Evolutionary conservation across 1,140 invertebrate genomes (phyloP).

Genomic region (Cyrtorhinus lividipennis): DNA sequence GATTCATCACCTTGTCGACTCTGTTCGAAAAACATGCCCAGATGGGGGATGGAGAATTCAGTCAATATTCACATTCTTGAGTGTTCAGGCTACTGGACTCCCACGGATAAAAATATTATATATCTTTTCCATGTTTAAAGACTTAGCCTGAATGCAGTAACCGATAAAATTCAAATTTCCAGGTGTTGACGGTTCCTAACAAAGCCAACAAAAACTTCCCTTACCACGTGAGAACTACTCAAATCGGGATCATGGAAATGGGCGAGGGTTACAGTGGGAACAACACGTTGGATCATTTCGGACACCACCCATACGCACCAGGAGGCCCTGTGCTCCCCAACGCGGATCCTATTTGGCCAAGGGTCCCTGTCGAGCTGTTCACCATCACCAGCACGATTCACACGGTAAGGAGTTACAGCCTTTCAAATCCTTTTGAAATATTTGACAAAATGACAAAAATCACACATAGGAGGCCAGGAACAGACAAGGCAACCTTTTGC

Average conservation of each 20-base stretch:
- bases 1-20: too few relatives aligned
- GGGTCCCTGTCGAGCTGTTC: constrained; percentile 33
- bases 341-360: constrained; percentile 7
- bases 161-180: too few relatives aligned
- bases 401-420: background rate
- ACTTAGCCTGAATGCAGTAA: too few relatives aligned
- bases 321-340: constrained; percentile 18
- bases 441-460: too few relatives aligned
- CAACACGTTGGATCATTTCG: constrained; percentile 42
- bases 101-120: too few relatives aligned
- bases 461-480: too few relatives aligned
- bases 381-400: constrained; percentile 28
- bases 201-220: constrained; percentile 74
- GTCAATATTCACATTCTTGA: too few relatives aligned
- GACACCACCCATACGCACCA: constrained; percentile 46
- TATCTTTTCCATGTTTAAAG: too few relatives aligned
- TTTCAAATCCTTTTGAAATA: background rate
- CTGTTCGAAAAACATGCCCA: too few relatives aligned
- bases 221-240: constrained; percentile 69
- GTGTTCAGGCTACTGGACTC: too few relatives aligned
- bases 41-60: too few relatives aligned
- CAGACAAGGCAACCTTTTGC: background rate
- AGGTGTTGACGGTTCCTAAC: constrained; percentile 64
- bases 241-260: constrained; percentile 52
- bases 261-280: constrained; percentile 32